These are phyloP conservation scores for Salminus brasiliensis DNA, from an alignment of 2,113 vertebrate genomes.

Conservation along the genomic window DNA sequence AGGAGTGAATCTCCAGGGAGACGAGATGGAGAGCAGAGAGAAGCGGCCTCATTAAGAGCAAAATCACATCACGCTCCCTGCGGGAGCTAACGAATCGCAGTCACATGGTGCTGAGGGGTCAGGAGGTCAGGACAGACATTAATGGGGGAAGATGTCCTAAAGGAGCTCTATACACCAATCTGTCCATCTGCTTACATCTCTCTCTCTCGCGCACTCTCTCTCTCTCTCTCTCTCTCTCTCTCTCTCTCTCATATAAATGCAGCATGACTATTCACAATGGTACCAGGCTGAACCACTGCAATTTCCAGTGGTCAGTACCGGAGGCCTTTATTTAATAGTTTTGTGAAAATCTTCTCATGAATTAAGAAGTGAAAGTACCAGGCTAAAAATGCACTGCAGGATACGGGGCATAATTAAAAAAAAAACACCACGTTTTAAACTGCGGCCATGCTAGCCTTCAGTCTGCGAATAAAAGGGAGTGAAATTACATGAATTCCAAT, in stretches of 20 bases:
- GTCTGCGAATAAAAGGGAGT: too few species aligned
- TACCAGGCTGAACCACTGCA: too few species aligned
- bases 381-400: background rate
- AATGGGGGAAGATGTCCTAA: constrained; percentile 1
- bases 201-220: constrained; percentile 5
- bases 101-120: constrained; percentile 35
- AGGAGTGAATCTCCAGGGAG: constrained; percentile 48
- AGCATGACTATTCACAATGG: background rate
- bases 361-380: background rate
- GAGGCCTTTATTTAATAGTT: background rate
- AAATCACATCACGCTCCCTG: constrained; percentile 39
- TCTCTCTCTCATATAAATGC: background rate
- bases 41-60: constrained; percentile 47
- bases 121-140: constrained; percentile 41
- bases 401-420: background rate
- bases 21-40: constrained; percentile 33
- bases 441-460: too few species aligned
- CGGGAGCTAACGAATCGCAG: constrained; percentile 15
- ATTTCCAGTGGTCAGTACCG: background rate
- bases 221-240: background rate
- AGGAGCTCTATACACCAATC: constrained; percentile 12
- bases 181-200: background rate
- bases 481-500: too few species aligned
- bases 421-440: background rate
- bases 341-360: background rate